Evolutionary conservation across 2,888 invertebrate species (phyloP).

Genomic region (Orthosia incerta): DNA sequence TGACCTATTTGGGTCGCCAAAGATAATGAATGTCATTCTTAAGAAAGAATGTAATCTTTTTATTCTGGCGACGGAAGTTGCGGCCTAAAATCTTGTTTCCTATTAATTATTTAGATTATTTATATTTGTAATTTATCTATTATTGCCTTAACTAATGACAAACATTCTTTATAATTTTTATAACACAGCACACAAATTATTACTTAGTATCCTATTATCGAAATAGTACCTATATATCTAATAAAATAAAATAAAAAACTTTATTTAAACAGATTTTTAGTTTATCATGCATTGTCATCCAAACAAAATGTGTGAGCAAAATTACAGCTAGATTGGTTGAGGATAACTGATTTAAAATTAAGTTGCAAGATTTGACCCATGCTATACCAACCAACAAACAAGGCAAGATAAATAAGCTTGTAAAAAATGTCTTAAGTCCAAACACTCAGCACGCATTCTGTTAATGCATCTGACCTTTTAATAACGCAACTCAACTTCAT

Average conservation of each 20-base stretch:
- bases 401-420: too few species aligned
- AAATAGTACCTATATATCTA: too few species aligned
- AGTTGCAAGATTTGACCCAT: too few species aligned
- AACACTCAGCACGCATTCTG: slow-evolving; percentile 24
- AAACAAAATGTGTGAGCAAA: too few species aligned
- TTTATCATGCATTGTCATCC: too few species aligned
- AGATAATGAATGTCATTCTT: neutral
- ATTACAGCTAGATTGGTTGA: too few species aligned
- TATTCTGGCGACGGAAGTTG: neutral
- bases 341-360: too few species aligned
- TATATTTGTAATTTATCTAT: neutral
- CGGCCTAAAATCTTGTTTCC: slow-evolving; percentile 21
- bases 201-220: too few species aligned
- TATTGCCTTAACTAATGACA: neutral
- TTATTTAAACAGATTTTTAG: too few species aligned
- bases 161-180: neutral
- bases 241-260: too few species aligned
- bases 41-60: neutral
- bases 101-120: neutral
- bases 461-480: slow-evolving; percentile 74
- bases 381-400: too few species aligned
- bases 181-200: too few species aligned
- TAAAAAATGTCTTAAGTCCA: slow-evolving; percentile 35
- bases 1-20: slow-evolving; percentile 1
- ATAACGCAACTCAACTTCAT: slow-evolving; percentile 60